phyloP scores from a whole-genome alignment of 2,113 vertebrate species.

The Tragelaphus imberbis region DNA sequence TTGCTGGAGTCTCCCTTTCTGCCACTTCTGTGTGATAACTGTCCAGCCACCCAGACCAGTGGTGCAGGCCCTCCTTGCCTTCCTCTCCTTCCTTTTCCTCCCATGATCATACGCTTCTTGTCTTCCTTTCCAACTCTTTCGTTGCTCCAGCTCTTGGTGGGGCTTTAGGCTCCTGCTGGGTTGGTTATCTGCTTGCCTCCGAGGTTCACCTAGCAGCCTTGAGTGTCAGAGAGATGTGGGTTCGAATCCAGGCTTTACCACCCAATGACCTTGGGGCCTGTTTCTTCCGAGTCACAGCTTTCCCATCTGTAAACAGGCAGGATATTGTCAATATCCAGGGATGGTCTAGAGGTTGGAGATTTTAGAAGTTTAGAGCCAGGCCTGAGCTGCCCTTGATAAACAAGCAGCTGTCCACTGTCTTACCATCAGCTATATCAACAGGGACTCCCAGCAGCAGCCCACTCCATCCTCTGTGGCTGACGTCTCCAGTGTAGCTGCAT shows the following conservation, averaged over 20 bases:
- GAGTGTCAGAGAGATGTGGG: background rate
- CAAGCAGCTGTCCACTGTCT: accelerated
- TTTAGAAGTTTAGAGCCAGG: background rate
- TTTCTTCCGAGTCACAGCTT: background rate
- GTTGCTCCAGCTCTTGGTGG: background rate
- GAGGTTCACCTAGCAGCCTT: background rate
- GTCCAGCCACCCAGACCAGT: background rate
- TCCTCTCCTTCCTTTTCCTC: background rate
- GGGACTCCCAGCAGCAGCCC: accelerated
- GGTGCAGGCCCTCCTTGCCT: background rate
- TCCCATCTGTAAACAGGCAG: background rate
- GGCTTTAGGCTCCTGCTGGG: background rate
- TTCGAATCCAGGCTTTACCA: background rate
- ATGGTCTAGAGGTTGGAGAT: background rate
- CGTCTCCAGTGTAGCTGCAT: background rate
- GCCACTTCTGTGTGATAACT: background rate
- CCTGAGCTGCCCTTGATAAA: background rate
- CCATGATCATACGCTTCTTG: background rate
- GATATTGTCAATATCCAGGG: background rate
- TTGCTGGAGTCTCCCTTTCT: background rate
- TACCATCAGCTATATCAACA: background rate
- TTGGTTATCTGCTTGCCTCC: background rate
- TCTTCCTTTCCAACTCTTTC: background rate
- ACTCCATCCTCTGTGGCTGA: background rate
- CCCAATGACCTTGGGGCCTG: background rate